Evolutionary conservation across 2,113 vertebrate genomes (phyloP).

Genomic region (Plectropomus leopardus): DNA sequence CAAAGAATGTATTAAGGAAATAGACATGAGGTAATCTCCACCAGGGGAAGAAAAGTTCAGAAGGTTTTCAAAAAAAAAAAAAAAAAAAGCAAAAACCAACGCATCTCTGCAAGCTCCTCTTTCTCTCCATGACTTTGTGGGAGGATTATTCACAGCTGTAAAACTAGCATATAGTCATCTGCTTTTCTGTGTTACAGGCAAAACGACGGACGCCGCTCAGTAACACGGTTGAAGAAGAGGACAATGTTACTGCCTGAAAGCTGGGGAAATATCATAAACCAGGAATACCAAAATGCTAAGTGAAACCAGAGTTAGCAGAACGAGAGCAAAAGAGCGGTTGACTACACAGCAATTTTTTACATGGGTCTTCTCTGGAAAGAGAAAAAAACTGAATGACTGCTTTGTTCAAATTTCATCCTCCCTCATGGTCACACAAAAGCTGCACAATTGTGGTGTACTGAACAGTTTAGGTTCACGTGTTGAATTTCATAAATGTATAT

Average conservation of each 20-base stretch:
- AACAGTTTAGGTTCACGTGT: constrained; percentile 35
- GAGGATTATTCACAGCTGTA: constrained; percentile 68
- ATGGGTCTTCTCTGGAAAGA: constrained; percentile 28
- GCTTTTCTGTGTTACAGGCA: constrained; percentile 51
- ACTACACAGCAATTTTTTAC: constrained; percentile 26
- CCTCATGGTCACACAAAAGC: constrained; percentile 54
- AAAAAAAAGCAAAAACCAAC: constrained; percentile 60
- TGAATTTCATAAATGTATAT: constrained; percentile 24
- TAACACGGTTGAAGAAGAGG: constrained; percentile 69
- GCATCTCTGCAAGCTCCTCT: constrained; percentile 44
- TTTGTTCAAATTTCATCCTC: constrained; percentile 64
- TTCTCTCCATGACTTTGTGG: constrained; percentile 44
- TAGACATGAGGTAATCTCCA: constrained; percentile 65
- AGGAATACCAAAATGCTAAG: constrained; percentile 60
- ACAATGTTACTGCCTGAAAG: constrained; percentile 60
- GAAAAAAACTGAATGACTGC: constrained; percentile 50
- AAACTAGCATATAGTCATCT: constrained; percentile 64
- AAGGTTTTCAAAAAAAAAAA: constrained; percentile 46
- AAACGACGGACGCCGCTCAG: constrained; percentile 54
- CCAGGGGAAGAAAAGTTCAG: constrained; percentile 46
- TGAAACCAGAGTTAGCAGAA: constrained; percentile 70
- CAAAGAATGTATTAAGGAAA: constrained; percentile 41
- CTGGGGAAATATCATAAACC: constrained; percentile 55
- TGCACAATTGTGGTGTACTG: constrained; percentile 18
- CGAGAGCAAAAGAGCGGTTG: constrained; percentile 31